Evolutionary conservation across 2,888 invertebrate genomes (phyloP), one percentile per base, ranked within the genome.

Genomic region (Atethmia centrago): DNA sequence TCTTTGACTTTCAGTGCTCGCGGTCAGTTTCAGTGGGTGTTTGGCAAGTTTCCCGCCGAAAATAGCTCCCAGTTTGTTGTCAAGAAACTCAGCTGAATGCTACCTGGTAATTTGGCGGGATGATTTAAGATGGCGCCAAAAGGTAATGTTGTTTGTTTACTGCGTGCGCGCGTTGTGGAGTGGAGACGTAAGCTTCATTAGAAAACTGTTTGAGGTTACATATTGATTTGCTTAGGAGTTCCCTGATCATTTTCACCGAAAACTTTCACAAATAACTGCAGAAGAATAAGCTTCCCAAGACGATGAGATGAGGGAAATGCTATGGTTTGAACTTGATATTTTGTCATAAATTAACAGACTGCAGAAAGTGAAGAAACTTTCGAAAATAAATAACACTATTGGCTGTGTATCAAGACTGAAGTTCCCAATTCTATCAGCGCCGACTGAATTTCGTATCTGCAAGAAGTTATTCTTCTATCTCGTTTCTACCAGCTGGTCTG

Each of bases 1-100:
- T 87, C 87, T 88, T 88, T 88, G 88, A 86, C 88, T 86, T 79
- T 59, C 56, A 69, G 73, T 51, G 62, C 55, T 47, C 66, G 42
- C 55, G 45, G 28, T 69, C 19, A n/a, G 40, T 51, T 65, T 63
- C 64, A 36, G 84, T 80, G 75, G 81, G 84, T 71, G 88, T 77
- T 80, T 88, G 88, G 88, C 89, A 82, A 21, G 12, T 59, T 47
- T 85, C 83, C 80, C 80, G 74, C 65, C 71, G 10, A 83, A 88
- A 89, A 87, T 90, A 90, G 83, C 56, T 8, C 40, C 14, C 53
- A 78, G 28, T 80, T 87, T 84, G 71, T 80, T 83, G 59, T 74
- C 64, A 74, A 45, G 59, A 74, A 75, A 72, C 61, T 63, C 40
- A 9, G 66, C 67, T 69, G 69, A 55, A 45, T 19, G 65, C 71